Conservation (phyloP, 2,797 vertebrate species). For the Streptopelia turtur region DNA sequence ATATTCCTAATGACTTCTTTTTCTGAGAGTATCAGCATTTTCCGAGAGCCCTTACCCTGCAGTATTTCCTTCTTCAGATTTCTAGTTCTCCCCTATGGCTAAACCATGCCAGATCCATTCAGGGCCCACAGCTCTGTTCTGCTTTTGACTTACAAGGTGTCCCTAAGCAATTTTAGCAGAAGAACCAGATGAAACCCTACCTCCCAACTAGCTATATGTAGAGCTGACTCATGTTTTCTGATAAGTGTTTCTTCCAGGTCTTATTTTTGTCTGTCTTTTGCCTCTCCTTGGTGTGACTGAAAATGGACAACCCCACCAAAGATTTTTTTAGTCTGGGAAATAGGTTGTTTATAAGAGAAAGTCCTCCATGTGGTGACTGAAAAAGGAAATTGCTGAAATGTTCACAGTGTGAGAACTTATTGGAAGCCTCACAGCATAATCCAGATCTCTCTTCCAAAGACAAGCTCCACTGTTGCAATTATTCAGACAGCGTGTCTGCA, state of each 20-base stretch:
- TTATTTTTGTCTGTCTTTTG: background rate
- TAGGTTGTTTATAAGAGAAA: background rate
- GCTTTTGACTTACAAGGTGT: background rate
- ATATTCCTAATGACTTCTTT: background rate
- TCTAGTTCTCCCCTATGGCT: background rate
- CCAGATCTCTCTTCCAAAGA: conserved; percentile 10
- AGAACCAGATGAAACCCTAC: background rate
- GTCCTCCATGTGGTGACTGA: background rate
- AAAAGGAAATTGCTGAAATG: conserved; percentile 3
- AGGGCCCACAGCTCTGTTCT: background rate
- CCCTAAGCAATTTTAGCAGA: background rate
- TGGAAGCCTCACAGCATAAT: conserved; percentile 13
- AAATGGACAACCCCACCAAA: background rate
- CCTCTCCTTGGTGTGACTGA: background rate
- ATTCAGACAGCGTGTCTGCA: conserved; percentile 9
- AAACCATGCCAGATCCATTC: background rate
- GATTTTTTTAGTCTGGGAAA: background rate
- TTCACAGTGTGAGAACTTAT: background rate
- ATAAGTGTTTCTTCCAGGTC: background rate
- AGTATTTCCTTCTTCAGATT: background rate
- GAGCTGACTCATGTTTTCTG: background rate
- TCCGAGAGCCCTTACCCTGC: background rate
- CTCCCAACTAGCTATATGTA: background rate
- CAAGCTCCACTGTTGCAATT: conserved; percentile 24
- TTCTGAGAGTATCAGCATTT: background rate